A percentile compares a stretch with the other conserved stretches of the same genome.
Evolutionary conservation across 2,797 vertebrate genomes (phyloP).

Genomic region (Propithecus deckenii): DNA sequence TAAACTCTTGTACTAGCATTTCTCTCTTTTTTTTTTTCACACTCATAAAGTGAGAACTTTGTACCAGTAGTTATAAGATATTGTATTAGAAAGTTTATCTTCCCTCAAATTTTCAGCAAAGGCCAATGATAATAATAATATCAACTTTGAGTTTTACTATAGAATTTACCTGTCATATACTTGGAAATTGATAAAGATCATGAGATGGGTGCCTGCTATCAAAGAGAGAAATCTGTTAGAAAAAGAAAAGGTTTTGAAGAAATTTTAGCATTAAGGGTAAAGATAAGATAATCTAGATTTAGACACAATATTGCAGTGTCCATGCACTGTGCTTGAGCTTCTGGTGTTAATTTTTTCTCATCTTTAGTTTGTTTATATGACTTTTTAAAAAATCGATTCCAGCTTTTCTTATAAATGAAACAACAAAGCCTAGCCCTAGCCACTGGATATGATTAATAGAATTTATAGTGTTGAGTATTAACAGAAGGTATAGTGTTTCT

Average conservation of each 20-base stretch:
- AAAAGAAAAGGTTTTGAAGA: neutral
- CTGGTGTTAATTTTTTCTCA: neutral
- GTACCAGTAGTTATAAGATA: neutral
- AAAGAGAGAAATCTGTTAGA: neutral
- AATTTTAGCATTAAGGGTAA: neutral
- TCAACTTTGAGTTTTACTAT: neutral
- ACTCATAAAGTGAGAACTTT: neutral
- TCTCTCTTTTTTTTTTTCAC: neutral
- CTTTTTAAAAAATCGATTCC: neutral
- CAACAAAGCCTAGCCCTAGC: neutral
- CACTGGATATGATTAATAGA: neutral
- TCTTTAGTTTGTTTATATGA: neutral
- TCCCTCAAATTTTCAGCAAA: neutral
- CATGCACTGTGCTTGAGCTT: neutral
- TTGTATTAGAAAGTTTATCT: neutral
- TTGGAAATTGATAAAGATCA: neutral
- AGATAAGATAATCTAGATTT: neutral
- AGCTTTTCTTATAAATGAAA: neutral
- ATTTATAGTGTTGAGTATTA: neutral
- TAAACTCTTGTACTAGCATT: neutral
- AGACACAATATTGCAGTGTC: neutral
- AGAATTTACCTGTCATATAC: neutral
- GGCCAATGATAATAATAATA: neutral
- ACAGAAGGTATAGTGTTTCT: neutral
- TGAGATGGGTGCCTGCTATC: neutral